phyloP scores from a whole-genome alignment of 2,113 vertebrate species.

The Calyptomena viridis region DNA sequence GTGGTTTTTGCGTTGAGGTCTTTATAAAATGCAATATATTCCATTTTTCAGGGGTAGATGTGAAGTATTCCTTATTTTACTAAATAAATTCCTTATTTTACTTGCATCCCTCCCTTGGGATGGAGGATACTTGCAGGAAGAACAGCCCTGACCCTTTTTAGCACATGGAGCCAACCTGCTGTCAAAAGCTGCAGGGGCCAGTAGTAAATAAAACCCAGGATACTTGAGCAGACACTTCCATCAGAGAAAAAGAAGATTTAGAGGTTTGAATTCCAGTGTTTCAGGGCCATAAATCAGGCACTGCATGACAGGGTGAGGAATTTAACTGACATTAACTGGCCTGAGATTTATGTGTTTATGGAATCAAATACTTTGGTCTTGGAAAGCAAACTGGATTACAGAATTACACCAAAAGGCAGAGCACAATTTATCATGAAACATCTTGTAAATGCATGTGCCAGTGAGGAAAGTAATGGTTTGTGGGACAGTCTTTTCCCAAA shows the following conservation, averaged over 20 bases:
- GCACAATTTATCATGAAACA: background rate
- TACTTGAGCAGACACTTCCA: background rate
- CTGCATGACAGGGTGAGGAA: background rate
- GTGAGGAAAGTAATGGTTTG: background rate
- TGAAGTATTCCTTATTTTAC: background rate
- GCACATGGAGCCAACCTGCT: background rate
- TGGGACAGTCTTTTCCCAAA: background rate
- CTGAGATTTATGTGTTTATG: slow-evolving; percentile 27
- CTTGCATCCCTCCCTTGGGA: background rate
- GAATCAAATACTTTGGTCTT: background rate
- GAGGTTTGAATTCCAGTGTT: background rate
- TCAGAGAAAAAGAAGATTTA: background rate
- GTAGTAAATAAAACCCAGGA: background rate
- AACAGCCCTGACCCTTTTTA: background rate
- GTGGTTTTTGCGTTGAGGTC: background rate
- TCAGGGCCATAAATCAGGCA: background rate
- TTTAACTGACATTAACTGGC: background rate
- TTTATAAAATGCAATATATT: background rate
- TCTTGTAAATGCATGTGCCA: background rate
- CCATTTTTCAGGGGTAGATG: background rate
- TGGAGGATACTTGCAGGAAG: background rate
- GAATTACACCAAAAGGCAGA: background rate
- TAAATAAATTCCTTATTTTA: background rate
- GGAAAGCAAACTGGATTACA: background rate
- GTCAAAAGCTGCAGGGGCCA: background rate